Evolutionary conservation across 2,797 vertebrate species (phyloP).

Genomic region (Muscicapa comitata): DNA sequence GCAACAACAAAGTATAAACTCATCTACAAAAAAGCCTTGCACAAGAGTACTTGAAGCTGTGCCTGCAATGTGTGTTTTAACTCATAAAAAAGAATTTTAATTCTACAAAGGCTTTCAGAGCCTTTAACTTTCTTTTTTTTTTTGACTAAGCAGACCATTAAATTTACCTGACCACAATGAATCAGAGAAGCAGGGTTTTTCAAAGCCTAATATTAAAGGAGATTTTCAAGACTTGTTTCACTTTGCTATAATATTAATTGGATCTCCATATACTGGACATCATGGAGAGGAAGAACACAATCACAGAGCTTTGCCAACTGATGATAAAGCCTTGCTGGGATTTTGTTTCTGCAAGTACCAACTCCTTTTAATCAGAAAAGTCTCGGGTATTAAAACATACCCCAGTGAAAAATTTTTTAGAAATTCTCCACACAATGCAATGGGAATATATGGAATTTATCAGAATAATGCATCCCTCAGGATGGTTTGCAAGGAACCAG

Average conservation of each 20-base stretch:
- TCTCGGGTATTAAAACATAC: neutral
- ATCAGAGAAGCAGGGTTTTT: neutral
- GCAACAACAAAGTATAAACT: neutral
- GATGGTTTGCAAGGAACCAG: neutral
- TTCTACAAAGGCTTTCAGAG: neutral
- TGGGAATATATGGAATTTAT: neutral
- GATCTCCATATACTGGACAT: neutral
- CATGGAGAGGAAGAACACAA: neutral
- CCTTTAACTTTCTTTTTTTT: neutral
- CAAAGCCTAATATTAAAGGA: neutral
- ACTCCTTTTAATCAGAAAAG: neutral
- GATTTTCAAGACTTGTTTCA: neutral
- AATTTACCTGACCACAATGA: neutral
- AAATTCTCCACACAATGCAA: neutral
- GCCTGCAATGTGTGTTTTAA: neutral
- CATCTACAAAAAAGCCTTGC: accelerated
- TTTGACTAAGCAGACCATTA: neutral
- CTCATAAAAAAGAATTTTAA: neutral
- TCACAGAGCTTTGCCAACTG: neutral
- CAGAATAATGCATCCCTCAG: neutral
- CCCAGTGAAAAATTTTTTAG: neutral
- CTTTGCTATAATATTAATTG: neutral
- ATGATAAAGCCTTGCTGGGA: neutral
- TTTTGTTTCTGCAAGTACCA: neutral
- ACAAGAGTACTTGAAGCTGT: neutral